Evolutionary conservation across 2,888 invertebrate species (phyloP).

Genomic region (Ditula angustiorana): DNA sequence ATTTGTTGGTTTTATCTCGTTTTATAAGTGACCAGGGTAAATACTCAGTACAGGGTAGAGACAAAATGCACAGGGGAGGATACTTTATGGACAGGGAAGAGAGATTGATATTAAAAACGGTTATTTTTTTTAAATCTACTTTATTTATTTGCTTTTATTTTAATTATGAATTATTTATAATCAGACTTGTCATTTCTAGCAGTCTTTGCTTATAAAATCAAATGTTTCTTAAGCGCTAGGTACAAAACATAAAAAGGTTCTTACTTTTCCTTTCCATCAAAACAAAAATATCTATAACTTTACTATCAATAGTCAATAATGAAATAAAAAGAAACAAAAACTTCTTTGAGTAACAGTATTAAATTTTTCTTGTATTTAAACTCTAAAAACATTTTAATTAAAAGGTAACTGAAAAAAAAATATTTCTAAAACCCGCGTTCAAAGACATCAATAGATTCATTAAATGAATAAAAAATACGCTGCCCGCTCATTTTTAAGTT

Average conservation of each 20-base stretch:
- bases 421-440: constrained; percentile 26
- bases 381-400: constrained; percentile 24
- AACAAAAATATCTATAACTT: constrained; percentile 1
- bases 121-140: constrained; percentile 11
- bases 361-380: not conserved
- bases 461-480: no score
- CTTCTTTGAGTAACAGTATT: not conserved
- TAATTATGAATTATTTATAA: constrained; percentile 33
- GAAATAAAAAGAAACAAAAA: constrained; percentile 7
- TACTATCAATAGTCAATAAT: constrained; percentile 5
- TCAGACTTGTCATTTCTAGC: constrained; percentile 33
- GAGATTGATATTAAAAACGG: constrained; percentile 32
- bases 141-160: constrained; percentile 38
- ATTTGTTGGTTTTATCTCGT: constrained; percentile 43
- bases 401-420: constrained; percentile 16
- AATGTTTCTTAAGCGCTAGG: no score
- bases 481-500: constrained; percentile 40
- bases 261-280: constrained; percentile 14
- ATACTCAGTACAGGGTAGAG: no score
- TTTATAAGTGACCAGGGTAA: constrained; percentile 42
- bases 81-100: no score
- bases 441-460: constrained; percentile 41
- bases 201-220: constrained; percentile 11
- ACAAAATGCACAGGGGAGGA: no score
- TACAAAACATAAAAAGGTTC: no score